Evolutionary conservation across 2,797 vertebrate genomes (phyloP).

Genomic region (Coregonus suidteri): DNA sequence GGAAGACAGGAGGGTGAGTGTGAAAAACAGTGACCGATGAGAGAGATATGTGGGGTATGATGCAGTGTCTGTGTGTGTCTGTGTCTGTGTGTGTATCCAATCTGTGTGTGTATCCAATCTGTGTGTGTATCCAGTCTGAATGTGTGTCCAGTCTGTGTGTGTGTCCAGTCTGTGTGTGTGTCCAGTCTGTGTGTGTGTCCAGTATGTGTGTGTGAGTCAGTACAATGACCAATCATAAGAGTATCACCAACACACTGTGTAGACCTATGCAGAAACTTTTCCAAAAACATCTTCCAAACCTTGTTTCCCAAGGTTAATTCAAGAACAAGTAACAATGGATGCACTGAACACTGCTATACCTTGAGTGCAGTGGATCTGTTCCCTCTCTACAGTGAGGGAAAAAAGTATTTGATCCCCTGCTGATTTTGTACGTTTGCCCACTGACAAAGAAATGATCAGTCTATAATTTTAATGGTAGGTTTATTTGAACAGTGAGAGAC

Average conservation of each 20-base stretch:
- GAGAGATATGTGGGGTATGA: conserved; percentile 1
- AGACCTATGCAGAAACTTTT: not conserved
- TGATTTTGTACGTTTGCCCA: too few species aligned
- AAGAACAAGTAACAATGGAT: not conserved
- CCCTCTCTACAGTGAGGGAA: not conserved
- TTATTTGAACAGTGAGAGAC: too few species aligned
- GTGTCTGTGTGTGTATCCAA: too few species aligned
- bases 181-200: too few species aligned
- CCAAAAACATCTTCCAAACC: not conserved
- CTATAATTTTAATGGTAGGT: too few species aligned
- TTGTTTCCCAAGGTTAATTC: not conserved
- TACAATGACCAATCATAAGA: not conserved
- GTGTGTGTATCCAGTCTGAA: too few species aligned
- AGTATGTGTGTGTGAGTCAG: not conserved
- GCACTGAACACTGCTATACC: not conserved
- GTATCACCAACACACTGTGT: not conserved
- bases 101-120: too few species aligned
- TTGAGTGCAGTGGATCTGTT: not conserved
- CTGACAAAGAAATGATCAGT: too few species aligned
- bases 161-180: too few species aligned
- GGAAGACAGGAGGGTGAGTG: too few species aligned
- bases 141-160: too few species aligned
- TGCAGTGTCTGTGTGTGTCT: not conserved
- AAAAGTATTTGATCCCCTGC: too few species aligned
- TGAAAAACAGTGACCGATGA: not conserved